A percentile compares a stretch with the other conserved stretches of the same genome.
phyloP scores from a whole-genome alignment of 1,140 invertebrate species.

The Pentalonia nigronervosa region DNA sequence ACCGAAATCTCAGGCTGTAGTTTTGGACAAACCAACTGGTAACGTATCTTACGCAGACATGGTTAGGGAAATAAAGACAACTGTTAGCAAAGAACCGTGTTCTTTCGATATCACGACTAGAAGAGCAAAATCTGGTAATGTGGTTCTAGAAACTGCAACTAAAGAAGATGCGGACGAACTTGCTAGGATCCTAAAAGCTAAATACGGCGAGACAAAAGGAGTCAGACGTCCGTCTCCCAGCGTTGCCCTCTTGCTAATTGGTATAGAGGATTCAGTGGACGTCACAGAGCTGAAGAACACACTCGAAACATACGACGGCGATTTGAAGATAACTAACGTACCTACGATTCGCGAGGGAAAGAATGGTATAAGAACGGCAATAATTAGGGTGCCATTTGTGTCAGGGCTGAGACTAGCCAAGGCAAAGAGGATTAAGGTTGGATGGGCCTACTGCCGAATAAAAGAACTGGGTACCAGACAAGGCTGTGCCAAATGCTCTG shows the following conservation, averaged over 20 bases:
- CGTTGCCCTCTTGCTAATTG: background rate
- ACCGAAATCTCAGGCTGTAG: background rate
- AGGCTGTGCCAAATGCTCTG: background rate
- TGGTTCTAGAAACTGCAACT: background rate
- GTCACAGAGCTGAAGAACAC: background rate
- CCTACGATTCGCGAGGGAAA: background rate
- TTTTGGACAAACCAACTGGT: background rate
- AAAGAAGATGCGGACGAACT: background rate
- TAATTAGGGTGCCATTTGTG: background rate
- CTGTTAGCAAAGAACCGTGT: background rate
- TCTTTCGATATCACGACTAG: background rate
- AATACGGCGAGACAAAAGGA: background rate
- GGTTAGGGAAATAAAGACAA: background rate
- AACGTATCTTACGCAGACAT: background rate
- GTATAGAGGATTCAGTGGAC: background rate
- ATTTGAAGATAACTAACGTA: background rate
- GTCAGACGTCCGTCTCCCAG: background rate
- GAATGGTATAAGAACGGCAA: background rate
- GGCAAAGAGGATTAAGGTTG: background rate
- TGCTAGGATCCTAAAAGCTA: background rate
- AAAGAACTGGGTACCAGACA: background rate
- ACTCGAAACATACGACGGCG: background rate
- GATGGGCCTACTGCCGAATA: background rate
- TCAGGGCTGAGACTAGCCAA: background rate
- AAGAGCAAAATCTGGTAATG: background rate